These are phyloP conservation scores for Drosophila setosimentum DNA, from an alignment of 2,888 invertebrate genomes.

Conservation along the genomic window DNA sequence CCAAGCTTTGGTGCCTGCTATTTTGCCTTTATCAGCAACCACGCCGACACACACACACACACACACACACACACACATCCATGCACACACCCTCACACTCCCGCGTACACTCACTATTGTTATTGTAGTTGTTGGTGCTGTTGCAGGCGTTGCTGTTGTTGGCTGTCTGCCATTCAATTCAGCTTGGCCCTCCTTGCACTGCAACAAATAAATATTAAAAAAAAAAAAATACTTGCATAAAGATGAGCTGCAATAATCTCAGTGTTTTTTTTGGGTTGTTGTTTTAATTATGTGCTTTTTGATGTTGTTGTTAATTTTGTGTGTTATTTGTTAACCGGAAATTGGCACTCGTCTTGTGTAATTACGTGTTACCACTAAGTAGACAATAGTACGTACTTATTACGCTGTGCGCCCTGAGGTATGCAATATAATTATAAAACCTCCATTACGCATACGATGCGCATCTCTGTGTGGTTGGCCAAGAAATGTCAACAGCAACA, in stretches of 20 bases:
- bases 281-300: background rate
- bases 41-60: conserved; percentile 6
- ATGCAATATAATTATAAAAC: conserved; percentile 51
- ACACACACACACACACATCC: conserved; percentile 1
- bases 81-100: background rate
- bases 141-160: conserved; percentile 23
- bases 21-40: conserved; percentile 66
- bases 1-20: conserved; percentile 47
- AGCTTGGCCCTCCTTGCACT: conserved; percentile 20
- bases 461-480: conserved; percentile 4
- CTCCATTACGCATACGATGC: conserved; percentile 34
- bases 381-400: conserved; percentile 12
- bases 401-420: conserved; percentile 34
- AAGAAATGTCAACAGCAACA: conserved; percentile 12
- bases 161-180: conserved; percentile 27
- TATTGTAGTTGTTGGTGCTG: conserved; percentile 7
- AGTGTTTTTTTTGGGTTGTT: background rate
- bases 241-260: conserved; percentile 18
- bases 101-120: background rate
- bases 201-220: conserved; percentile 38
- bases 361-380: conserved; percentile 12
- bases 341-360: conserved; percentile 25
- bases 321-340: conserved; percentile 3
- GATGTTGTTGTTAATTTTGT: background rate
- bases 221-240: conserved; percentile 9